Conservation (phyloP, 2,888 invertebrate genomes). For the Anagyrus pseudococci region DNA sequence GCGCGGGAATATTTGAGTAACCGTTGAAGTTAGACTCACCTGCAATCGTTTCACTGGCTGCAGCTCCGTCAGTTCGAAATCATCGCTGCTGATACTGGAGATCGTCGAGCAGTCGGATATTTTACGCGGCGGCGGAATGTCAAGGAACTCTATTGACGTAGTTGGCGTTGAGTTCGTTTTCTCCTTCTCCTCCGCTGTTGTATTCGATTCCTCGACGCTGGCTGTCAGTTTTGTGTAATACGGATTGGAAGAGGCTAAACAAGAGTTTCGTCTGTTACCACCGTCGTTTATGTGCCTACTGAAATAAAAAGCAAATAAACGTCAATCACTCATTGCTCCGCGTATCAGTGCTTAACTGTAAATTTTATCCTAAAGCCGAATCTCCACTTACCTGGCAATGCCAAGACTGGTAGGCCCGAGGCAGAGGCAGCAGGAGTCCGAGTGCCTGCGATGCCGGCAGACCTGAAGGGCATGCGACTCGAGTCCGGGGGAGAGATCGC, state of each 20-base stretch:
- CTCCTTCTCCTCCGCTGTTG: slow-evolving; percentile 14
- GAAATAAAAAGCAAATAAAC: not conserved
- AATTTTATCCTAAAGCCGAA: not conserved
- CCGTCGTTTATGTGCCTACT: slow-evolving; percentile 45
- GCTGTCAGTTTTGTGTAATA: slow-evolving; percentile 45
- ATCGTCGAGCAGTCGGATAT: slow-evolving; percentile 78
- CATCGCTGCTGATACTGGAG: slow-evolving; percentile 77
- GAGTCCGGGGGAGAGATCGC: slow-evolving; percentile 5
- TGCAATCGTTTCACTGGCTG: slow-evolving; percentile 51
- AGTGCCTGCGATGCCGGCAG: slow-evolving; percentile 54
- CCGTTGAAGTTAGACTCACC: no score
- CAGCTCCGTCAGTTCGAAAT: slow-evolving; percentile 67
- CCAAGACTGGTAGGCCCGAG: slow-evolving; percentile 42
- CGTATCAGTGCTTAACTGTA: not conserved
- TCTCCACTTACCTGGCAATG: slow-evolving; percentile 36
- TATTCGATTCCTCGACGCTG: slow-evolving; percentile 10
- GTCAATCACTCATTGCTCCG: no score
- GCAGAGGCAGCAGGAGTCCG: slow-evolving; percentile 55
- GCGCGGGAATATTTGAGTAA: no score
- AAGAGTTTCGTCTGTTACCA: slow-evolving; percentile 54
- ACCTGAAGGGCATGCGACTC: slow-evolving; percentile 46
- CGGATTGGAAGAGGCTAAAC: slow-evolving; percentile 48
- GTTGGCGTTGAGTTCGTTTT: slow-evolving; percentile 4
- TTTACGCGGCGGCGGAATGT: slow-evolving; percentile 63
- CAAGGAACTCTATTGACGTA: slow-evolving; percentile 44